Evolutionary conservation across 2,888 invertebrate species (phyloP).

Genomic region (Sarcophaga carnaria): DNA sequence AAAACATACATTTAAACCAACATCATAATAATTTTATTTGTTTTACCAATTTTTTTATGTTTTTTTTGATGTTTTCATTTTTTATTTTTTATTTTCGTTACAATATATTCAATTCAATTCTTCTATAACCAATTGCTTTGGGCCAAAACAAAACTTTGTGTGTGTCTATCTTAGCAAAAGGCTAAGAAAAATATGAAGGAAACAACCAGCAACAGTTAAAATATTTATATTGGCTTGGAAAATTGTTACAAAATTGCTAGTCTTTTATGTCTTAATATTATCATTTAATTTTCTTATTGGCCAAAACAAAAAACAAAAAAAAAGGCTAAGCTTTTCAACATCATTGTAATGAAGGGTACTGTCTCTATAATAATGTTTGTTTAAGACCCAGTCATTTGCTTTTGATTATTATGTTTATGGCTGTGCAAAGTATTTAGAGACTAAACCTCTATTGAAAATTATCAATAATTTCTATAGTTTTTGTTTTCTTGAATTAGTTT

Average conservation of each 20-base stretch:
- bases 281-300: conserved; percentile 39
- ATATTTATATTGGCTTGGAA: conserved; percentile 33
- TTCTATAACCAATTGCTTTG: conserved; percentile 56
- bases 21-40: conserved; percentile 64
- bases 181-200: background rate
- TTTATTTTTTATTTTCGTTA: conserved; percentile 23
- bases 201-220: background rate
- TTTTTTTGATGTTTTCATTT: conserved; percentile 8
- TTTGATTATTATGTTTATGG: too few species aligned
- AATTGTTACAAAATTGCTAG: conserved; percentile 59
- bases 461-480: too few species aligned
- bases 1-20: conserved; percentile 38
- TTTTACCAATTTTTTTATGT: conserved; percentile 19
- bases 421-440: too few species aligned
- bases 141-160: conserved; percentile 58
- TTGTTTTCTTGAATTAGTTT: too few species aligned
- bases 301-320: background rate
- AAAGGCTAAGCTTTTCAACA: too few species aligned
- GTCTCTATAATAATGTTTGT: too few species aligned
- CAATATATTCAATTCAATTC: conserved; percentile 32
- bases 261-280: conserved; percentile 64
- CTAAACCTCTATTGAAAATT: too few species aligned
- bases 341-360: too few species aligned
- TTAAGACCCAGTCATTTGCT: too few species aligned
- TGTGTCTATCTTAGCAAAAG: conserved; percentile 48